phyloP scores from a whole-genome alignment of 2,888 invertebrate genomes.

The Eupithecia abbreviata region DNA sequence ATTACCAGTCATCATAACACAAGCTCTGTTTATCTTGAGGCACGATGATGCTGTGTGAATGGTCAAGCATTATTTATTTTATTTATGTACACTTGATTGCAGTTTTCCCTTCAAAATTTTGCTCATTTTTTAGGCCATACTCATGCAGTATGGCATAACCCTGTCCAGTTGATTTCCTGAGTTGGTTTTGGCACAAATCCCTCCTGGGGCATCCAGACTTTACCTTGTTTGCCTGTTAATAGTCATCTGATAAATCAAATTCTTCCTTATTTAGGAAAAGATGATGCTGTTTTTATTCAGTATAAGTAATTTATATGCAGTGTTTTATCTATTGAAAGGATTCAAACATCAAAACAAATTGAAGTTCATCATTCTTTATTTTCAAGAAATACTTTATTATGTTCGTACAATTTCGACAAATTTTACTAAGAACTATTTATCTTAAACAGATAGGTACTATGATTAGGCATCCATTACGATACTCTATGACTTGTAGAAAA shows the following conservation, averaged over 20 bases:
- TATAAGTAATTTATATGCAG: background rate
- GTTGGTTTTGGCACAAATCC: no score
- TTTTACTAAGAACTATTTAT: slow-evolving; percentile 56
- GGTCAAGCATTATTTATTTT: no score
- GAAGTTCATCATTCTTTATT: slow-evolving; percentile 36
- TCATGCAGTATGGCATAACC: no score
- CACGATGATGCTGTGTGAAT: no score
- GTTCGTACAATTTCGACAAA: slow-evolving; percentile 64
- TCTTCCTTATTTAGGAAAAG: background rate
- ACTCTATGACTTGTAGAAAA: slow-evolving; percentile 37
- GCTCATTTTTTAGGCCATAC: no score
- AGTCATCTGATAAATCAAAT: background rate
- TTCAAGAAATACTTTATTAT: slow-evolving; percentile 44
- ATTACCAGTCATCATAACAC: no score
- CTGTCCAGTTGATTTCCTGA: no score
- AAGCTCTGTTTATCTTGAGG: no score
- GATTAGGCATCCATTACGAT: slow-evolving; percentile 35
- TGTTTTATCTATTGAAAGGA: background rate
- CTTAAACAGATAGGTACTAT: slow-evolving; percentile 33
- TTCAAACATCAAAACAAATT: background rate
- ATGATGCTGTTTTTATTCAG: background rate
- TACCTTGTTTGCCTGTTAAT: background rate
- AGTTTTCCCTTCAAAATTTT: no score
- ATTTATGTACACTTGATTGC: no score
- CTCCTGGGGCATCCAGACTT: no score